These are phyloP conservation scores for Eurois occulta DNA, from an alignment of 2,888 invertebrate genomes.

Conservation along the genomic window DNA sequence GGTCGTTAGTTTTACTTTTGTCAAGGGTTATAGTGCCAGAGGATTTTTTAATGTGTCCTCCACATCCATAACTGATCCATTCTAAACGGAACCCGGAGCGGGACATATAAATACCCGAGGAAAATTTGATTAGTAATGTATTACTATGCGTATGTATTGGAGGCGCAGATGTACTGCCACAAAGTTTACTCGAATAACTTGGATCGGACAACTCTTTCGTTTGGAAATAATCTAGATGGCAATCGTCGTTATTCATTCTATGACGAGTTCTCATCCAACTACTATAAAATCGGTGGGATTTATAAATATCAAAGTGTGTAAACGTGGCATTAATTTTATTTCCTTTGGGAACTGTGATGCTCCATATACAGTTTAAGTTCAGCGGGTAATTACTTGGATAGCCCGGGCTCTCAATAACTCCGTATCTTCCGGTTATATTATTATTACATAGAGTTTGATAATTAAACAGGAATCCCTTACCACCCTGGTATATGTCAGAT, in stretches of 20 bases:
- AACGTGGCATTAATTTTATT: conserved; percentile 95
- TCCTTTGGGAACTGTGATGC: conserved; percentile 93
- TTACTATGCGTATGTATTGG: conserved; percentile 90
- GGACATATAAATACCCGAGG: conserved; percentile 89
- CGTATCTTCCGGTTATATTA: conserved; percentile 91
- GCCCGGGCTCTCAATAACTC: conserved; percentile 96
- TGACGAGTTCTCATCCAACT: conserved; percentile 39
- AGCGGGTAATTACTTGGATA: conserved; percentile 93
- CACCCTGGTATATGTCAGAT: conserved; percentile 91
- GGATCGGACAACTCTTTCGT: conserved; percentile 83
- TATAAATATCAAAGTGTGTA: conserved; percentile 92
- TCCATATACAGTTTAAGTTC: conserved; percentile 94
- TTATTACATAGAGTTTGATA: conserved; percentile 94
- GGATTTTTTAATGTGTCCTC: conserved; percentile 91
- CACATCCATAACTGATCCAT: conserved; percentile 94
- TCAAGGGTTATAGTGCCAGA: conserved; percentile 91
- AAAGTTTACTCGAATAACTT: conserved; percentile 82
- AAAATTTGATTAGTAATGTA: conserved; percentile 92
- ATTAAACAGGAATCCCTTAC: conserved; percentile 94
- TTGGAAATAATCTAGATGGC: conserved; percentile 91
- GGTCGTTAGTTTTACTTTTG: conserved; percentile 90
- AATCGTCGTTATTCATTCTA: conserved; percentile 70
- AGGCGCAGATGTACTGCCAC: conserved; percentile 87
- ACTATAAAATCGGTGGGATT: conserved; percentile 36
- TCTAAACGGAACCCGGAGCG: conserved; percentile 95